Evolutionary conservation across 2,888 invertebrate genomes (phyloP).

Genomic region (Drosophila maculinotata): DNA sequence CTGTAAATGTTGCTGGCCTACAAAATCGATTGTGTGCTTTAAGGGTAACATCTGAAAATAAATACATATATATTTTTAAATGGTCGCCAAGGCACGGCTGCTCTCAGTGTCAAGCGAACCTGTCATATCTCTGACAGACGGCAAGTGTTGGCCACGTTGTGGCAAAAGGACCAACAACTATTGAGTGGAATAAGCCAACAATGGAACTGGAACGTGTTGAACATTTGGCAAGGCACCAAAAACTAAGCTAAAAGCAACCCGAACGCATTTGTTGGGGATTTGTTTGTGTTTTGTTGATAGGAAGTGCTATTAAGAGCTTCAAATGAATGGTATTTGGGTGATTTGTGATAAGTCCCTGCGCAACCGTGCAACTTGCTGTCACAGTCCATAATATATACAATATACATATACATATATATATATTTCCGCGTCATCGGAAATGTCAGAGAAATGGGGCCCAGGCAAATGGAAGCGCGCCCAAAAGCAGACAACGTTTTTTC

Average conservation of each 20-base stretch:
- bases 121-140: constrained; percentile 66
- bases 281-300: constrained; percentile 33
- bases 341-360: constrained; percentile 30
- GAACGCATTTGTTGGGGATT: constrained; percentile 44
- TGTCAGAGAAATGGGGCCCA: constrained; percentile 20
- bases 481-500: constrained; percentile 43
- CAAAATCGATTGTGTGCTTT: constrained; percentile 39
- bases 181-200: constrained; percentile 25
- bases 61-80: constrained; percentile 10
- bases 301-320: constrained; percentile 34
- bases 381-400: constrained; percentile 7
- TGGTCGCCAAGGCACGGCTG: neutral
- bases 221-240: constrained; percentile 66
- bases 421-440: constrained; percentile 19
- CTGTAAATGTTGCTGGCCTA: neutral
- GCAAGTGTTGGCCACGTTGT: constrained; percentile 43
- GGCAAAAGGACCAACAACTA: constrained; percentile 27
- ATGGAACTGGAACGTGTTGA: constrained; percentile 68
- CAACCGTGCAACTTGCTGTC: constrained; percentile 10
- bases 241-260: constrained; percentile 12
- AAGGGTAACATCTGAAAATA: constrained; percentile 9
- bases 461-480: constrained; percentile 35
- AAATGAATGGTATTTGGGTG: constrained; percentile 19
- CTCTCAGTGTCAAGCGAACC: constrained; percentile 57
- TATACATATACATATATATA: constrained; percentile 3